Base-by-base conservation (phyloP, 2,113 vertebrate genomes). In the Mirounga angustirostris region DNA sequence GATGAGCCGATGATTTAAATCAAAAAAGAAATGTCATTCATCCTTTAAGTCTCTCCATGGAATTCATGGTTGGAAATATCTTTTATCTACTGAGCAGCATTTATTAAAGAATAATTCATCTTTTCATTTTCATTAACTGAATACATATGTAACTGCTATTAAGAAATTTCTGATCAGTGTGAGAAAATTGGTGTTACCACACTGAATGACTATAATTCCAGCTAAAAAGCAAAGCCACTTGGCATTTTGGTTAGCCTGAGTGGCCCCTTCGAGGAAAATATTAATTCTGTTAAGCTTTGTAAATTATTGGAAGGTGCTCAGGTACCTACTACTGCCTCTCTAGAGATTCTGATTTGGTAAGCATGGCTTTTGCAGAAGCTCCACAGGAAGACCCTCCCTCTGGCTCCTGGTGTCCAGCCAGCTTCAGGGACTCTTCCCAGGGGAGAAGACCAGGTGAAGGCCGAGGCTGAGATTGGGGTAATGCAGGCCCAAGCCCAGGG, bases 61-160 rank as follows among this genome's bases (percentile, higher is more conserved):
- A 73, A 40, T 30, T 10, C 26, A 71, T 84, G 22, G 76, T 95
- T 93, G 71, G 52, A 84, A 65, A 76, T 56, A 61, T 78, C 94
- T 67, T 7, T 61, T 67, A 40, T 74, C 22, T 71, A 88, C 12
- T 83, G 92, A 87, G 56, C 13, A 69, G 33, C 8, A 40, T 54
- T 83, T 95, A 87, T 80, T 92, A 87, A 94, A 87, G 54, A 84
- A 83, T 26, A 59, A 90, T 50, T 91, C 30, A 87, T 78, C 81
- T 87, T 50, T 43, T 46, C 67, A 33, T 85, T 81, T 96, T 91
- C 19, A 52, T 65, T 71, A 81, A 36, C 6, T 59, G 83, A 89
- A 76, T 80, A 83, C 6, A 56, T 5, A 24, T 16, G 59, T 43
- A 76, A 76, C 5, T 85, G 13, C 26, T 40, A 56, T 40, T 40